phyloP scores from a whole-genome alignment of 2,888 invertebrate species.

The Drosophila falleni region DNA sequence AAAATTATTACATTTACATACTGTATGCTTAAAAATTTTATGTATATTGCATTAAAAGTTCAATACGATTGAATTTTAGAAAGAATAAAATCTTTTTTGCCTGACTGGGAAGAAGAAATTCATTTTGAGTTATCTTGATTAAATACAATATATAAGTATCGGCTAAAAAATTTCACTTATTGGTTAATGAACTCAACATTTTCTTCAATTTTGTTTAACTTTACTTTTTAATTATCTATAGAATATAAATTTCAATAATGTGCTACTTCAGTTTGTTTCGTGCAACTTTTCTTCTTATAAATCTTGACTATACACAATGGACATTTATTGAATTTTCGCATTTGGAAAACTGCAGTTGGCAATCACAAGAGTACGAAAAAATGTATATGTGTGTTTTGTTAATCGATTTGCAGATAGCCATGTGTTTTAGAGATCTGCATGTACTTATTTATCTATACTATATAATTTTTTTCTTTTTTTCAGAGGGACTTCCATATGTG shows the following conservation, averaged over 20 bases:
- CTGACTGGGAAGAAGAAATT: too few species aligned
- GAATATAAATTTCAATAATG: neutral
- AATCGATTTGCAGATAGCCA: conserved; percentile 25
- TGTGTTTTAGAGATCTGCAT: conserved; percentile 18
- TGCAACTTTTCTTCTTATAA: neutral
- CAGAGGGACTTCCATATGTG: conserved; percentile 85
- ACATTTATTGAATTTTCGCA: conserved; percentile 13
- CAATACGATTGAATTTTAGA: too few species aligned
- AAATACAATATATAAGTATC: too few species aligned
- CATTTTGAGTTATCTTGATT: too few species aligned
- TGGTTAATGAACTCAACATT: too few species aligned
- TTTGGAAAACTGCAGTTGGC: conserved; percentile 9
- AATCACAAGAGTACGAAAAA: neutral
- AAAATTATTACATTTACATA: too few species aligned
- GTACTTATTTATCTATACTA: conserved; percentile 8
- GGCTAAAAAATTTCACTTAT: too few species aligned
- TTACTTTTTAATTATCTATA: neutral
- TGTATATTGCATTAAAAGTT: too few species aligned
- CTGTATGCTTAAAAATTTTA: too few species aligned
- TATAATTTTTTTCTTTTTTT: conserved; percentile 6
- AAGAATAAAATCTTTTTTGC: too few species aligned
- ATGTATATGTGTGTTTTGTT: conserved; percentile 6
- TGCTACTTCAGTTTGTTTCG: neutral
- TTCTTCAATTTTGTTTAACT: too few species aligned
- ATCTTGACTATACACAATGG: conserved; percentile 2